Evolutionary conservation across 1,140 invertebrate genomes (phyloP).

Genomic region (Chironomus tepperi): DNA sequence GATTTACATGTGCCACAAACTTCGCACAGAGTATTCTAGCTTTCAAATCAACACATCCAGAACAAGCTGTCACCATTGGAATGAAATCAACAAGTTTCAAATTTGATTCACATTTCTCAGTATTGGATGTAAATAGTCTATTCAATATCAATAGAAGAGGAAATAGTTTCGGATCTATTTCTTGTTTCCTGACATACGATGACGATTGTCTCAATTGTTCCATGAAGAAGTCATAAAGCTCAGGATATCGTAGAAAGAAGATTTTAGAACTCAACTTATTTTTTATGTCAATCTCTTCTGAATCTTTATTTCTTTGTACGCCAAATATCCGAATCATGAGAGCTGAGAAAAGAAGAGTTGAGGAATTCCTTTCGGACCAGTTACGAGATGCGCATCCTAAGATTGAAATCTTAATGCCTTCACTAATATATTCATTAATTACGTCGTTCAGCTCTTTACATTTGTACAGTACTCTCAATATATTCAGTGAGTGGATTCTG

Average conservation of each 20-base stretch:
- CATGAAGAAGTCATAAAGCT: constrained; percentile 68
- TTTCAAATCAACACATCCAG: constrained; percentile 50
- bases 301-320: constrained; percentile 64
- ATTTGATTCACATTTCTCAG: constrained; percentile 55
- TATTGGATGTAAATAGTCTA: constrained; percentile 63
- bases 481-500: constrained; percentile 76
- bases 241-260: constrained; percentile 79
- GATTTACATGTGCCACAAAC: constrained; percentile 54
- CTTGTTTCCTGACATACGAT: neutral
- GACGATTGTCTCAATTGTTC: constrained; percentile 34
- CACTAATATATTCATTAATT: constrained; percentile 60
- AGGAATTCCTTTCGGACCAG: constrained; percentile 81
- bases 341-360: constrained; percentile 74
- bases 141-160: constrained; percentile 71
- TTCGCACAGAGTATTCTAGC: constrained; percentile 56
- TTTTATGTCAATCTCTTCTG: constrained; percentile 60
- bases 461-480: constrained; percentile 69
- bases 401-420: constrained; percentile 64
- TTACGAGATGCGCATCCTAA: constrained; percentile 59
- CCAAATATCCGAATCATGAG: constrained; percentile 86
- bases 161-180: constrained; percentile 51
- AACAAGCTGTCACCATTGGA: constrained; percentile 42
- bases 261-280: constrained; percentile 69
- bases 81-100: constrained; percentile 46
- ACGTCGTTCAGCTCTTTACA: constrained; percentile 65